Evolutionary conservation across 2,113 vertebrate species (phyloP).

Genomic region (Malurus cyaneus): DNA sequence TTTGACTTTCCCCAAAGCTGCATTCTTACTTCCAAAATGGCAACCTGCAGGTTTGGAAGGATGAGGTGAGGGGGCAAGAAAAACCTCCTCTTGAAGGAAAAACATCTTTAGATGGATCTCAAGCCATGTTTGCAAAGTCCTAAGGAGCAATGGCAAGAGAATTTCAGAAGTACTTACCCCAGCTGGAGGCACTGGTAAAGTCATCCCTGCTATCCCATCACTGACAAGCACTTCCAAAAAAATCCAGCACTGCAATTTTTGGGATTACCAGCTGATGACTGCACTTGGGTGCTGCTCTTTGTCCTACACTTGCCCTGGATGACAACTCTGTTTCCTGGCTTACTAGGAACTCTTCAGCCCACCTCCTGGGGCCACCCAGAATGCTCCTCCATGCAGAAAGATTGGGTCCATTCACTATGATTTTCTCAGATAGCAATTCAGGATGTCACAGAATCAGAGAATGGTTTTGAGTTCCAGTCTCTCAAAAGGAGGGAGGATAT

Average conservation of each 20-base stretch:
- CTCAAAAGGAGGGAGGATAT: neutral
- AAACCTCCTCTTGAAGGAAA: neutral
- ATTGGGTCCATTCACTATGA: neutral
- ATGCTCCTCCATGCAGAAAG: neutral
- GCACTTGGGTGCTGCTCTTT: neutral
- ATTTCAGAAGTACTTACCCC: neutral
- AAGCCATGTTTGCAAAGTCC: neutral
- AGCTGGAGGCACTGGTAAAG: neutral
- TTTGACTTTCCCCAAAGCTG: neutral
- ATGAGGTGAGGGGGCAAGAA: neutral
- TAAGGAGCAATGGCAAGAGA: neutral
- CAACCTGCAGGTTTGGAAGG: neutral
- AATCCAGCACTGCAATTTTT: rapidly evolving
- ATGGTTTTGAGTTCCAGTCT: neutral
- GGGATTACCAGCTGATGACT: neutral
- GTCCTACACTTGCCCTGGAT: neutral
- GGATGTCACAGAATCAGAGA: neutral
- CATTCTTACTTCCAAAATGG: neutral
- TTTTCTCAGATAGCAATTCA: neutral
- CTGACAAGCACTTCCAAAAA: neutral
- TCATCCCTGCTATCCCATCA: neutral
- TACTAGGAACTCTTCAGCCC: neutral
- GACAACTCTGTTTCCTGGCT: neutral
- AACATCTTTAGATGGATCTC: neutral
- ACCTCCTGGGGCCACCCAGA: neutral